phyloP scores from a whole-genome alignment of 2,888 invertebrate genomes.

The Bruchidius siliquastri region DNA sequence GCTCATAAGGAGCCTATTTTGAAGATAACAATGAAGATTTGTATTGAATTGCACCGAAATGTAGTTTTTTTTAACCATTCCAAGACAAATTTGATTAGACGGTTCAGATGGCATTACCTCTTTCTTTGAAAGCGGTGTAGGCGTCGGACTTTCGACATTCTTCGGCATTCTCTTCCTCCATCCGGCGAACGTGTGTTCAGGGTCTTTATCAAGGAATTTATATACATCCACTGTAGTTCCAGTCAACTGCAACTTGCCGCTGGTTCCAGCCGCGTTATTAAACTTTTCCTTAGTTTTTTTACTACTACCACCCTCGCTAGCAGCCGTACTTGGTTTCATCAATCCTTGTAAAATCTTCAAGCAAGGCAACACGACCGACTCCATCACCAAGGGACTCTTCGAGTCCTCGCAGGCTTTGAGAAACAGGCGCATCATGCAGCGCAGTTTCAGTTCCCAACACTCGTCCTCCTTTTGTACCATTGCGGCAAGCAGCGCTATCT shows the following conservation, averaged over 20 bases:
- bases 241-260: slow-evolving; percentile 4
- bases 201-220: slow-evolving; percentile 70
- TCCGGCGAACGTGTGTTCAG: slow-evolving; percentile 62
- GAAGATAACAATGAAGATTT: no score
- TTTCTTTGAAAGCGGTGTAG: slow-evolving; percentile 28
- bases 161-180: slow-evolving; percentile 66
- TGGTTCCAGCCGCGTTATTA: neutral
- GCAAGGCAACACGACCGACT: slow-evolving; percentile 88
- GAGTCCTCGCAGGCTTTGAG: slow-evolving; percentile 71
- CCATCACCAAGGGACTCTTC: slow-evolving; percentile 81
- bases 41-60: no score
- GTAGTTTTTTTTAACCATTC: no score
- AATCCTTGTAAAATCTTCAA: slow-evolving; percentile 83
- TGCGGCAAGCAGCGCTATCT: slow-evolving; percentile 82
- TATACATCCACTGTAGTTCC: slow-evolving; percentile 63
- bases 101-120: no score
- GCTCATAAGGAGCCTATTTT: no score
- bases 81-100: neutral
- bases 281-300: slow-evolving; percentile 22
- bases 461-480: slow-evolving; percentile 88
- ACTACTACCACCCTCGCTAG: slow-evolving; percentile 47
- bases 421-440: slow-evolving; percentile 84
- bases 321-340: slow-evolving; percentile 62
- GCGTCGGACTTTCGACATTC: slow-evolving; percentile 34
- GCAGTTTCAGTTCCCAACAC: slow-evolving; percentile 90